Base-by-base conservation (phyloP, 2,113 vertebrate species). In the Hydrochoerus hydrochaeris region DNA sequence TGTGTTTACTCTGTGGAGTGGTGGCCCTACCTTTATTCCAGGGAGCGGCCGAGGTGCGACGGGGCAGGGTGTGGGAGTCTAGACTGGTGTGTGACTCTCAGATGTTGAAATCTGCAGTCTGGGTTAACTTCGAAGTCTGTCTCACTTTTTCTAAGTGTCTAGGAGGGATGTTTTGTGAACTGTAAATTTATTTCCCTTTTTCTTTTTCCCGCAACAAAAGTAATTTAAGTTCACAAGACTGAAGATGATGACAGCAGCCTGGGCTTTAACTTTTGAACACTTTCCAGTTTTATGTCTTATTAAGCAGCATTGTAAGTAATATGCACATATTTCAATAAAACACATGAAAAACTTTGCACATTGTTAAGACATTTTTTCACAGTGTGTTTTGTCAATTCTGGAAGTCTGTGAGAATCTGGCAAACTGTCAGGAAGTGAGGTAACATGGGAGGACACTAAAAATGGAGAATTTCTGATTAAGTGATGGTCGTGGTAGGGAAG, bases 261-360 rank as follows among this genome's bases (percentile, higher is more conserved):
- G 92, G 97, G 96, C 90, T 95, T 97, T 97, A 96, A 85, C 96
- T 96, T 94, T 98, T 97, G 97, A 98, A 98, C 84, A 93, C 85
- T 97, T 97, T 97, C 95, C 98, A 98, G 97, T 97, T 98, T 98
- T 97, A 97, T 98, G 97, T 98, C 98, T 98, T 97, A 97, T 97
- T 97, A 98, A 97, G 96, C 58, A 94, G 91, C 94, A 96, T 95
- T 91, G 88, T 94, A 97, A 98, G 96, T 97, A 94, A 97, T 97
- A 94, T 96, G 95, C 96, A 97, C 97, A 96, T 90, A 97, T 97
- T 98, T 98, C 96, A 97, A 97, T 97, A 97, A 97, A 96, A 96
- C 81, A 73, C 96, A 96, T 83, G 96, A 97, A 97, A 95, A 97
- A 97, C 97, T 98, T 97, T 98, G 77, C 97, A 98, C 96, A 97